These are phyloP conservation scores for Diplosoma virens DNA, from an alignment of 23 tunicate genomes.

Conservation along the genomic window DNA sequence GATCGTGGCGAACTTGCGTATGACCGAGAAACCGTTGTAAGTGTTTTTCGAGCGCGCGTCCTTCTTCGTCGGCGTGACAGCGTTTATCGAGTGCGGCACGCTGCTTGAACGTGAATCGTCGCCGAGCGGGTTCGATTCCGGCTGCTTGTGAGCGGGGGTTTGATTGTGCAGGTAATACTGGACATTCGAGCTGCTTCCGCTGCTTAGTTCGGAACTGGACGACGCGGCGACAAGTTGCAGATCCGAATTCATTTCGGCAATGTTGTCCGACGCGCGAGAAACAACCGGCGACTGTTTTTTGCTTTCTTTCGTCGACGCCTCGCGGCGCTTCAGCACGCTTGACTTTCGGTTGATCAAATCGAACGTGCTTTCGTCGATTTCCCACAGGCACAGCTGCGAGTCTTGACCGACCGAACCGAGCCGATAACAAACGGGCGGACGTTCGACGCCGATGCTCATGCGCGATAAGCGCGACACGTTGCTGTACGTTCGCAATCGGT, in stretches of 20 bases:
- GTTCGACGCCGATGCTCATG: slow-evolving; percentile 51
- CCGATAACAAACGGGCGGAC: slow-evolving; percentile 71
- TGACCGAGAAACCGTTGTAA: background rate
- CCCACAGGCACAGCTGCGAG: slow-evolving; percentile 93
- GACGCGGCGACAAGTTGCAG: background rate
- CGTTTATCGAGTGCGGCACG: slow-evolving; percentile 31
- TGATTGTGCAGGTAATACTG: background rate
- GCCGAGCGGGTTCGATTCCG: background rate
- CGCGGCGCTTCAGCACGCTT: background rate
- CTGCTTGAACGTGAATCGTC: slow-evolving; percentile 30
- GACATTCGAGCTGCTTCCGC: slow-evolving; percentile 1
- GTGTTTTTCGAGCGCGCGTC: slow-evolving; percentile 2
- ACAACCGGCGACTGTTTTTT: background rate
- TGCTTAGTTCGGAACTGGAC: slow-evolving; percentile 28
- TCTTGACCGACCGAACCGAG: slow-evolving; percentile 99
- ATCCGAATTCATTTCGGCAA: slow-evolving; percentile 15
- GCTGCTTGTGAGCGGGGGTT: background rate
- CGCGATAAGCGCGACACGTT: slow-evolving; percentile 74
- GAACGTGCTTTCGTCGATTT: slow-evolving; percentile 73
- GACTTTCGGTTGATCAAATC: slow-evolving; percentile 8
- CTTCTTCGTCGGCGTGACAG: slow-evolving; percentile 15
- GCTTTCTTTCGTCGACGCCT: background rate
- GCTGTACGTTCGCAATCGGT: slow-evolving; percentile 75
- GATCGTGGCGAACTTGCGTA: slow-evolving; percentile 76
- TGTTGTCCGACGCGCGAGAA: slow-evolving; percentile 1